Evolutionary conservation across 1,140 invertebrate species (phyloP), one percentile per base, ranked within the genome.

Genomic region (Augochlora pura): DNA sequence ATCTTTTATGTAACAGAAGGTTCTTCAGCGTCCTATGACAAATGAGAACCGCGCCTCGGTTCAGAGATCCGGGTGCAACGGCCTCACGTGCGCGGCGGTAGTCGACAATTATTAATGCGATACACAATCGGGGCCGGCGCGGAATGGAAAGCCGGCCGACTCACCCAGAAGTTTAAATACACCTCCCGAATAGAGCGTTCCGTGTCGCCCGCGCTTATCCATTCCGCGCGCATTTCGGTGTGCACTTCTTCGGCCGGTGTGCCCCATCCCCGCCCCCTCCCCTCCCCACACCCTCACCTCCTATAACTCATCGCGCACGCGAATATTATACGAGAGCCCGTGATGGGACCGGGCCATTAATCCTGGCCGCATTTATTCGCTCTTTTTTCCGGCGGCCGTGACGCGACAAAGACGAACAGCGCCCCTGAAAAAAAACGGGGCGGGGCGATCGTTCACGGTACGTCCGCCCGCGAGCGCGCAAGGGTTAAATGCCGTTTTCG

Each of bases 21-120:
- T 25, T 46, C 57, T 60, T 71, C 69, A 68, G 46, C 18, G 14
- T 46, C 60, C 14, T 27, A 62, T 59, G 59, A 71, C 27, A 71
- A 71, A 71, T 71, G 69, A 71, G 32, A 71, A 71, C 69, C 38
- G n/a, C n/a, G n/a, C n/a, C 21, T 39, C n/a, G 57, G n/a, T 4
- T 32, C 21, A 25, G 57, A 71, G 39, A 60, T 38, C 38, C 68
- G 38, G 38, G 68, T 71, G 67, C 59, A 62, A 71, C 59, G 69
- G 52, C 67, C 69, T 71, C 69, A 25, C 57, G 57, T 62, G 39
- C 21, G 42, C 32, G n/a, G n/a, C n/a, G n/a, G 12, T 39, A 7
- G 27, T 38, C 52, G 27, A 70, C 52, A 27, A 71, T 71, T 71
- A 62, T 71, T 71, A 60, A 71, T 27, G 69, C 38, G 69, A 71